Conservation (phyloP, 1,140 invertebrate genomes). For the Marisa cornuarietis region DNA sequence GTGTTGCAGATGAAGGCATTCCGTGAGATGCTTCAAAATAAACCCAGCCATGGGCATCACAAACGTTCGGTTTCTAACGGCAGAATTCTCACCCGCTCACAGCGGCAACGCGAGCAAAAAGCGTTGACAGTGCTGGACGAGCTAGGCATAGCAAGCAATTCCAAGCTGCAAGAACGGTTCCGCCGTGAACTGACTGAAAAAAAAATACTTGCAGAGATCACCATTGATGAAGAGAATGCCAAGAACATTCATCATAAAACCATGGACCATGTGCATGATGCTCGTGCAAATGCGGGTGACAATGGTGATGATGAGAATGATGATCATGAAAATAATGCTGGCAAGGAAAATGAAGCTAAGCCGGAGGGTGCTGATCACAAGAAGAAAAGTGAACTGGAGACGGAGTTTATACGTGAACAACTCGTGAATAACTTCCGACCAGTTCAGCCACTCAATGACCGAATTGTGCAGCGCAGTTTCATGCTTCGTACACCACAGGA, state of each 20-base stretch:
- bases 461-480: constrained; percentile 53
- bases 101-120: constrained; percentile 10
- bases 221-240: constrained; percentile 26
- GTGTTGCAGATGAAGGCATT: constrained; percentile 7
- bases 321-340: neutral
- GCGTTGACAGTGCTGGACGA: constrained; percentile 11
- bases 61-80: neutral
- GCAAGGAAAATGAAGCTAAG: neutral
- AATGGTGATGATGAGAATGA: constrained; percentile 10
- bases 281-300: neutral
- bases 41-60: neutral
- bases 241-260: constrained; percentile 2
- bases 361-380: neutral
- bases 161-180: neutral
- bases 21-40: constrained; percentile 4
- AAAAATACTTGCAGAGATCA: neutral
- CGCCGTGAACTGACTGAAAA: constrained; percentile 10
- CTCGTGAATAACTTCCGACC: constrained; percentile 58
- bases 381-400: constrained; percentile 13
- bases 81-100: neutral
- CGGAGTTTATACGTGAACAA: constrained; percentile 37
- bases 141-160: constrained; percentile 4
- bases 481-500: constrained; percentile 11
- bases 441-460: constrained; percentile 51
- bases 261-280: constrained; percentile 8